These are phyloP conservation scores for Helostoma temminkii DNA, from an alignment of 2,797 vertebrate genomes.

Conservation along the genomic window DNA sequence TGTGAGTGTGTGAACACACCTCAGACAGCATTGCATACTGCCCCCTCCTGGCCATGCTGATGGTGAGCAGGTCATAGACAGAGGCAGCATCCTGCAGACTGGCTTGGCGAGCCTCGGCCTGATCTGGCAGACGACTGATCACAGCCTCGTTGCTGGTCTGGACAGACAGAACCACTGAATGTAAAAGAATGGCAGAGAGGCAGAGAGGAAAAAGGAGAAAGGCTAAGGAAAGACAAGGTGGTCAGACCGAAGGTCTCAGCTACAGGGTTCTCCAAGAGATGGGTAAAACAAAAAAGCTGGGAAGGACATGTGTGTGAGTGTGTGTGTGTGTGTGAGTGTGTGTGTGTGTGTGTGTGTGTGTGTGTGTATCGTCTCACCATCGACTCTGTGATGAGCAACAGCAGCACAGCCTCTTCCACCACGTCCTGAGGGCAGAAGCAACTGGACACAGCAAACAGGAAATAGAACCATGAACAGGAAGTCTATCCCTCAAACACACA, in stretches of 20 bases:
- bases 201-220: conserved; percentile 5
- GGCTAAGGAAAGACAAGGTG: neutral
- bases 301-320: neutral
- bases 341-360: conserved; percentile 6
- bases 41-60: conserved; percentile 97
- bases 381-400: conserved; percentile 96
- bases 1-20: conserved; percentile 79
- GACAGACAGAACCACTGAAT: conserved; percentile 18
- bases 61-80: conserved; percentile 95
- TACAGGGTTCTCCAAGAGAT: neutral
- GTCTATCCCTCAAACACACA: conserved; percentile 25
- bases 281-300: neutral
- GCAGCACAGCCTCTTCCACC: conserved; percentile 95
- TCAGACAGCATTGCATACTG: conserved; percentile 97
- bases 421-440: conserved; percentile 97
- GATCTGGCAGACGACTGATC: conserved; percentile 93
- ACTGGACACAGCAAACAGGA: conserved; percentile 81
- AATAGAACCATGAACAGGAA: conserved; percentile 64
- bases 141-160: conserved; percentile 94
- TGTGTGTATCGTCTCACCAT: conserved; percentile 89
- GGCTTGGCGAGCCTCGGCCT: conserved; percentile 87
- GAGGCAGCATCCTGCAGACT: conserved; percentile 91
- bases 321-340: conserved; percentile 11
- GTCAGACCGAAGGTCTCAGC: neutral
- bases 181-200: conserved; percentile 20